Base-by-base conservation (phyloP, 1,140 invertebrate species). In the Nylanderia fulva region DNA sequence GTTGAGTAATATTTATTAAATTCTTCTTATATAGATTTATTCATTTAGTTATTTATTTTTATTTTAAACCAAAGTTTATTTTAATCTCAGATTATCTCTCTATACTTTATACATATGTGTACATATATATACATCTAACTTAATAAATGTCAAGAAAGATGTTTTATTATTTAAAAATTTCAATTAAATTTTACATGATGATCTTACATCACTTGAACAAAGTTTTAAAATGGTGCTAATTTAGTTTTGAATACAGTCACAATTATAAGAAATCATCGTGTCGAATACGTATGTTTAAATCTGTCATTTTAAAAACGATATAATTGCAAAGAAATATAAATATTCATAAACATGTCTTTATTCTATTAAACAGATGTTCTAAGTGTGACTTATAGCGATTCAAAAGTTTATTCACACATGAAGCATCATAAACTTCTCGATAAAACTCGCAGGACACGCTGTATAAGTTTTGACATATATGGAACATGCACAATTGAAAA, bases 11-110 rank as follows among this genome's bases (percentile, higher is more conserved):
- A n/a, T 69, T 45, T 27, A 42, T 42, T 66, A 15, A 42, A 42
- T 66, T 64, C n/a, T 66, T 64, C n/a, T 66, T 66, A 2, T 66
- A 24, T 33, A 8, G n/a, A n/a, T n/a, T n/a, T n/a, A 63, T 64
- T 64, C 11, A 21, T 21, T 39, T 48, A 4, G 6, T 18, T 18
- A 48, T 0, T 15, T 45, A 45, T 45, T 45, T n/a, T 13, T 45
- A 45, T 45, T 45, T 45, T 4, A 3, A 45, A 45, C 11, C 3
- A 45, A 3, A 33, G 29, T 45, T 48, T 48, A 48, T 18, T 48
- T 5, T 15, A 39, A 9, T n/a, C n/a, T n/a, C n/a, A 48, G 15
- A 4, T 15, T 5, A 48, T 48, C 15, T 18, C 18, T 48, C 3
- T 33, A 33, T 33, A n/a, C n/a, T 33, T 33, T 33, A 33, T 33